Conservation (phyloP, 1,140 invertebrate species). For the Panagrolaimus sp. region DNA sequence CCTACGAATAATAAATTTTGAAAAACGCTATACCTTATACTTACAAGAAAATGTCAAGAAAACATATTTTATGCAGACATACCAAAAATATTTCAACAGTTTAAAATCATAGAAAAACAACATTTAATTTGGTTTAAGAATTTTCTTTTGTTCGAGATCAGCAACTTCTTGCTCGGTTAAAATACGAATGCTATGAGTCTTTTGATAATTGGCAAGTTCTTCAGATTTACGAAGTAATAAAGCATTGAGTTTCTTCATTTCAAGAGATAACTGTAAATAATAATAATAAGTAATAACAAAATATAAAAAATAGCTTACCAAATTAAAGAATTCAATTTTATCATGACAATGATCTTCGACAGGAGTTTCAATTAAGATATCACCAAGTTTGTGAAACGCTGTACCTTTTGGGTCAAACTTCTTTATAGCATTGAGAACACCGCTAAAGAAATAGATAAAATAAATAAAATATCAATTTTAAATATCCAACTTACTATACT, state of each 20-base stretch:
- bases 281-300: too few species aligned
- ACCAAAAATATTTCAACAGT: neutral
- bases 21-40: too few species aligned
- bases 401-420: neutral
- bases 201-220: neutral
- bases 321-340: neutral
- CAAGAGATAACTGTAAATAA: too few species aligned
- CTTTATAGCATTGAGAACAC: neutral
- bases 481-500: neutral
- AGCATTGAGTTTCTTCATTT: neutral
- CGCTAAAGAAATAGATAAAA: neutral
- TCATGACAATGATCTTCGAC: neutral
- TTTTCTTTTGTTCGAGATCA: neutral
- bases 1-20: too few species aligned
- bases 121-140: neutral
- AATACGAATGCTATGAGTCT: neutral
- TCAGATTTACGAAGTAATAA: neutral
- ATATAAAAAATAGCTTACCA: neutral
- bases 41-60: too few species aligned
- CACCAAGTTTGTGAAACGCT: neutral
- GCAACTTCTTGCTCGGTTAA: constrained; percentile 5
- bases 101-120: neutral
- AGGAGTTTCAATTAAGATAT: neutral
- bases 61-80: neutral
- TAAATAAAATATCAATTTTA: too few species aligned